Evolutionary conservation across 1,140 invertebrate species (phyloP), one percentile per base, ranked within the genome.

Genomic region (Drosophila fuyamai): DNA sequence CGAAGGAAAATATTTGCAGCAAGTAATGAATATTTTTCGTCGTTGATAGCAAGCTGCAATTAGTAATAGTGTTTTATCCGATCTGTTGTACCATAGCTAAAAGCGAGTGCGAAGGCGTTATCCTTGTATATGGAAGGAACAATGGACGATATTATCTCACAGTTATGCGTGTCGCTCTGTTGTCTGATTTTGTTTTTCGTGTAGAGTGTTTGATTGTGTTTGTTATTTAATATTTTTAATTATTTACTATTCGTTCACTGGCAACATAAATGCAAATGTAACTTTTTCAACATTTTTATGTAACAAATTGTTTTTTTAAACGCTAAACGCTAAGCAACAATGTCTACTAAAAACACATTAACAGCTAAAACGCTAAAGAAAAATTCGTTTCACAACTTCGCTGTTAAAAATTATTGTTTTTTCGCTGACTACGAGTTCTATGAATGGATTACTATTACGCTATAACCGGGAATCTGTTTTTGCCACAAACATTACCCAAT

Each of bases 121-220:
- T 63, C 62, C 74, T 77, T 76, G 68, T 68, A 40, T 77, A 76
- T 86, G 85, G 85, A 90, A 90, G 85, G 85, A 90, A 90, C 81
- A 82, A 90, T 90, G 85, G 85, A 90, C 85, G 85, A 90, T 74
- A 77, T 76, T 62, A 68, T 71, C 68, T 81, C 78, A 82, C 82
- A 79, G 76, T 84, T 59, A 16, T 71, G 54, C 71, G 41, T 70
- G 65, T 75, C 72, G 77, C 74, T 75, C 72, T 84, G n/a, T 75
- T 41, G 65, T 44, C 40, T 53, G 54, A 47, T 65, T 43, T 73
- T 58, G 51, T 10, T 63, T 46, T 41, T 51, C 44, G 27, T 67
- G 40, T 79, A 60, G 27, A 54, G 14, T 66, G 44, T 50, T 43
- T 59, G 40, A 29, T 43, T 61, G 32, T 56, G 36, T 59, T 41